Evolutionary conservation across 2,797 vertebrate genomes (phyloP).

Genomic region (Propithecus deckenii): DNA sequence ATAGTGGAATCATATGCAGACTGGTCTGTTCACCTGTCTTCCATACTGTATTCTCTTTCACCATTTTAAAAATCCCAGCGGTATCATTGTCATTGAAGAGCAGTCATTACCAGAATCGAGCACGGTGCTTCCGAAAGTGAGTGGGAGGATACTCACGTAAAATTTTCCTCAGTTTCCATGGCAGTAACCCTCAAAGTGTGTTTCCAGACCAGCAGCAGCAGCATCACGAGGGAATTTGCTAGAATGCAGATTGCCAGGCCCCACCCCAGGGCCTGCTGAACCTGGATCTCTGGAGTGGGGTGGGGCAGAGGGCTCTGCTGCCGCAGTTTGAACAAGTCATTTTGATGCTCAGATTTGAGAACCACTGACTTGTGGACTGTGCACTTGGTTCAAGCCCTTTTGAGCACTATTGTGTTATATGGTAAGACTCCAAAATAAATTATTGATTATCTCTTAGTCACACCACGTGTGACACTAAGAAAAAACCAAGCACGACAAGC

Average conservation of each 20-base stretch:
- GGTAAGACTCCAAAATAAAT: neutral
- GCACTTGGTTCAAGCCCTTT: neutral
- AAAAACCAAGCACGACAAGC: neutral
- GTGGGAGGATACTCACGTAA: neutral
- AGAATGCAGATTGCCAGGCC: neutral
- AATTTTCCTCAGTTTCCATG: neutral
- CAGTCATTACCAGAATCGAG: neutral
- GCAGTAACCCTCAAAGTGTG: neutral
- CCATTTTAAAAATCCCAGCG: neutral
- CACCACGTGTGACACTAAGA: neutral
- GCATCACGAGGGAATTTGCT: neutral
- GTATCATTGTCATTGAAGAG: too few relatives aligned
- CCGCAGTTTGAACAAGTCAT: neutral
- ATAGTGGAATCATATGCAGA: fast-evolving
- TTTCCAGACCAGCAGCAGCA: neutral
- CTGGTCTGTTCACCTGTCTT: neutral
- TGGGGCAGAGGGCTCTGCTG: too few relatives aligned
- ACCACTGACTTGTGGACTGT: neutral
- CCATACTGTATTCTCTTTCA: neutral
- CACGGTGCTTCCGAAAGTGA: neutral
- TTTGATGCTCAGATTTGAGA: neutral
- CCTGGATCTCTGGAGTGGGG: neutral
- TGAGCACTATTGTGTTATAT: neutral
- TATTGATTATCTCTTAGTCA: neutral
- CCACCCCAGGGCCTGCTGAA: neutral